A percentile compares a stretch with the other conserved stretches of the same genome.
These are phyloP conservation scores for Grantiella picta DNA, from an alignment of 2,113 vertebrate genomes.

Conservation along the genomic window DNA sequence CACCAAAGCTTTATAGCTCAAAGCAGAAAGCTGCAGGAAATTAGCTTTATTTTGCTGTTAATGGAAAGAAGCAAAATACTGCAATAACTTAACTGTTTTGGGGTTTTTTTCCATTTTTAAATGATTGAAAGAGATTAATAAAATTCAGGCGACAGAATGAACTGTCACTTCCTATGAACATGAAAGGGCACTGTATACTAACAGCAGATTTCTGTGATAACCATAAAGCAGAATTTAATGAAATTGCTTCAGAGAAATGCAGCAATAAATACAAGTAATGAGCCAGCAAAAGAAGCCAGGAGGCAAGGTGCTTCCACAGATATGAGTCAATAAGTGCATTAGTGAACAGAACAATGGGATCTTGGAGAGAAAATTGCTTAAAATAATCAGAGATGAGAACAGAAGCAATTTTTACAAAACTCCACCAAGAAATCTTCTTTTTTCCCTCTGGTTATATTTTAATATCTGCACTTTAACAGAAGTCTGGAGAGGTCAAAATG, in stretches of 20 bases:
- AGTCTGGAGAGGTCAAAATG: neutral
- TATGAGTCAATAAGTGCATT: neutral
- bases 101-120: neutral
- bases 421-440: neutral
- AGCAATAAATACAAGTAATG: slow-evolving; percentile 30
- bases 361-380: neutral
- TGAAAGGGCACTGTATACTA: neutral
- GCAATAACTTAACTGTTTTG: neutral
- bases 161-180: neutral
- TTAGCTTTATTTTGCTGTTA: slow-evolving; percentile 38
- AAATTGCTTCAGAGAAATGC: slow-evolving; percentile 39
- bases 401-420: neutral
- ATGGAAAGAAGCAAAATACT: slow-evolving; percentile 9
- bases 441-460: neutral
- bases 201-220: slow-evolving; percentile 2
- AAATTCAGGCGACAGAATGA: slow-evolving; percentile 12
- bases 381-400: neutral
- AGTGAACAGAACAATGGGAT: neutral
- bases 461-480: neutral
- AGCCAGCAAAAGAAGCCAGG: neutral
- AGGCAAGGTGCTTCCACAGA: slow-evolving; percentile 29
- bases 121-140: slow-evolving; percentile 11
- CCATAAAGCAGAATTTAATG: slow-evolving; percentile 30
- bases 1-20: slow-evolving; percentile 22
- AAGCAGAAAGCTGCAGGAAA: slow-evolving; percentile 43